Conservation (phyloP, 2,797 vertebrate species). For the Poecilia wingei region DNA sequence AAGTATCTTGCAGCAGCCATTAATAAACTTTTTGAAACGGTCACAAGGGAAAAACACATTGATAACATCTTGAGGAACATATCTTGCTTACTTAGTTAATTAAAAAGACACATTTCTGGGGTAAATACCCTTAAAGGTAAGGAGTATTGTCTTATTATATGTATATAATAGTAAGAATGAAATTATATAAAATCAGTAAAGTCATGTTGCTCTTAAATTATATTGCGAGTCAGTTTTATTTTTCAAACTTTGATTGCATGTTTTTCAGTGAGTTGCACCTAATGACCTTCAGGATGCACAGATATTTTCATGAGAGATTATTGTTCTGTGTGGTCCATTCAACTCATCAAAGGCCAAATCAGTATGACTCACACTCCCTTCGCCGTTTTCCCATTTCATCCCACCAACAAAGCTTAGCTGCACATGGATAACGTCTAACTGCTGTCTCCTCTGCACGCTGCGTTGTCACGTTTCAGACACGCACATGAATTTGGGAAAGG, state of each 20-base stretch:
- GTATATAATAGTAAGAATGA: neutral
- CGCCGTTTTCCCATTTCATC: conserved; percentile 62
- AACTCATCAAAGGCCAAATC: conserved; percentile 51
- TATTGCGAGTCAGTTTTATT: neutral
- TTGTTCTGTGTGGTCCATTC: conserved; percentile 34
- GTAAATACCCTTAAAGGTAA: neutral
- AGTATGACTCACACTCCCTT: conserved; percentile 60
- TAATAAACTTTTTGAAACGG: neutral
- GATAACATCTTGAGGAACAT: neutral
- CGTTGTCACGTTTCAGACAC: conserved; percentile 17
- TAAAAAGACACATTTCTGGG: neutral
- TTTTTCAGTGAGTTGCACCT: neutral
- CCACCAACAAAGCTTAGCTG: conserved; percentile 33
- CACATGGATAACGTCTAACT: conserved; percentile 54
- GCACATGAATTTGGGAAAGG: conserved; percentile 29
- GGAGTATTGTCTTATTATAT: neutral
- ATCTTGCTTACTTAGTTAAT: neutral
- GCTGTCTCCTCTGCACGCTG: conserved; percentile 18
- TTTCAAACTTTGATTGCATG: neutral
- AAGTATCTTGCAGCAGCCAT: neutral
- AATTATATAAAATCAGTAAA: neutral
- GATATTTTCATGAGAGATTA: conserved; percentile 7
- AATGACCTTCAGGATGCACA: conserved; percentile 3
- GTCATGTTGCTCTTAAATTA: neutral
- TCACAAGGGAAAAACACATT: neutral